Base-by-base conservation (phyloP, 2,888 invertebrate genomes). In the Tethea ocularis region DNA sequence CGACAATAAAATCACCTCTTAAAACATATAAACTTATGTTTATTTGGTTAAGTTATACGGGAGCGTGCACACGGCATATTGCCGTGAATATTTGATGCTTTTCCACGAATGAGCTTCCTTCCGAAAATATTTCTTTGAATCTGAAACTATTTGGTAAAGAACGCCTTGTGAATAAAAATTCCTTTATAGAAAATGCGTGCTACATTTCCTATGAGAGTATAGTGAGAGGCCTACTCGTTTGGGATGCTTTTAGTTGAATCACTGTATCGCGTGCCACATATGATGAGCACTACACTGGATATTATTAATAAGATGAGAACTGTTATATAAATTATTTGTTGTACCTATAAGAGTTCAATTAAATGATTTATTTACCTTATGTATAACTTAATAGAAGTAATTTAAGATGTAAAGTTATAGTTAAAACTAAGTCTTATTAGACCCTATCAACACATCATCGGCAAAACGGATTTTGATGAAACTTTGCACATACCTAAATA, bases 161-260 rank as follows among this genome's bases (percentile, higher is more conserved):
- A 86, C 84, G 83, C 66, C 61, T 67, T 70, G 67, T 80, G 87
- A 87, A 88, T 87, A 85, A 81, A 81, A 83, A 82, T 69, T 62
- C 67, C 68, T 72, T 61, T 75, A 78, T 79, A 77, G 77, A 81
- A 80, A 82, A 80, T 71, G 79, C 77, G 78, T 82, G 77, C 75
- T 73, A 69, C 71, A 64, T 75, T 77, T 62, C 71, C 67, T 67
- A 63, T 46, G 73, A 75, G 68, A 74, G 68, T 26, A 53, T 70
- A 69, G 69, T 77, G 77, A 77, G 80, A 80, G 72, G 69, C 74
- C 68, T 75, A 57, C 54, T 61, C 67, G 20, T n/a, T 17, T 57
- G 71, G 76, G 84, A 87, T 84, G 87, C 88, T 90, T 89, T 89
- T 88, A 88, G 86, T 79, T 66, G 80, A 89, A 90, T 89, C 87